Evolutionary conservation across 2,888 invertebrate genomes (phyloP).

Genomic region (Synergus umbraculus): DNA sequence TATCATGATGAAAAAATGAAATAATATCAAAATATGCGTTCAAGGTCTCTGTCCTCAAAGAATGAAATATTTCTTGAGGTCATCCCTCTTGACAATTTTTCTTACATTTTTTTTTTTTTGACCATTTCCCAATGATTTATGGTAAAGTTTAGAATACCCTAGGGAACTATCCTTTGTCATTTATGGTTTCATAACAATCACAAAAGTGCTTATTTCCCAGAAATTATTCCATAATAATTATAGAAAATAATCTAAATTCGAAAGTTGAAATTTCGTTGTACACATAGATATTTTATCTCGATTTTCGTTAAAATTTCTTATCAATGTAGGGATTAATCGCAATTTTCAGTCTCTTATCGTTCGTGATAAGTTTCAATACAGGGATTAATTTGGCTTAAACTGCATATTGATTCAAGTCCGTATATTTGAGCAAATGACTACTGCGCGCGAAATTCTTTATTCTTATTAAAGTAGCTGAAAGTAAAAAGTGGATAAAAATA

Average conservation of each 20-base stretch:
- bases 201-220: too few species aligned
- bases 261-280: background rate
- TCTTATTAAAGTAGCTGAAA: background rate
- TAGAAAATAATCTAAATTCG: background rate
- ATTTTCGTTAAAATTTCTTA: background rate
- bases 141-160: background rate
- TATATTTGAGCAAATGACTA: constrained; percentile 24
- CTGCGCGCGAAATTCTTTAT: background rate
- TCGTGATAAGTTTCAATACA: background rate
- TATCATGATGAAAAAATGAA: background rate
- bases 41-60: too few species aligned
- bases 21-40: too few species aligned
- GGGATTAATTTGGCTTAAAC: background rate
- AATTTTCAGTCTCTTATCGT: constrained; percentile 17
- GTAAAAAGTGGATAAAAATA: too few species aligned
- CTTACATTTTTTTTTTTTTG: too few species aligned
- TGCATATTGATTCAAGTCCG: constrained; percentile 16
- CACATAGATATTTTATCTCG: background rate
- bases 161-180: too few species aligned
- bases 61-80: too few species aligned
- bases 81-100: too few species aligned
- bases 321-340: constrained; percentile 44
- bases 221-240: too few species aligned
- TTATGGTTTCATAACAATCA: too few species aligned
- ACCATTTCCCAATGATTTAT: too few species aligned